A percentile compares a stretch with the other conserved stretches of the same genome.
phyloP scores from a whole-genome alignment of 2,113 vertebrate genomes.

The Hassar affinis region DNA sequence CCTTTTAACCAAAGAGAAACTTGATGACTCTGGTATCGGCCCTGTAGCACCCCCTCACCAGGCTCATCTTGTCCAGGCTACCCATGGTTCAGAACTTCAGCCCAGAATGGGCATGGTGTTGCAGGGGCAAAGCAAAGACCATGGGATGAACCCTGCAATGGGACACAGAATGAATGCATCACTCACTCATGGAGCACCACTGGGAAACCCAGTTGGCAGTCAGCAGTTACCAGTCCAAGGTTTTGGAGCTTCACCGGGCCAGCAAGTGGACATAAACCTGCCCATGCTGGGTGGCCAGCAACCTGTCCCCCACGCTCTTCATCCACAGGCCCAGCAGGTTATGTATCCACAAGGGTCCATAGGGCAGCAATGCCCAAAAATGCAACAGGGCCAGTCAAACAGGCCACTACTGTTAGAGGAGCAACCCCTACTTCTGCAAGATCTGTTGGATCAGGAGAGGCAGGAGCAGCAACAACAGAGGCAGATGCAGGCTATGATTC shows the following conservation, averaged over 20 bases:
- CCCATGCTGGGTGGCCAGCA: slow-evolving; percentile 66
- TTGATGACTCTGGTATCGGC: slow-evolving; percentile 63
- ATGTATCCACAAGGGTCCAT: slow-evolving; percentile 67
- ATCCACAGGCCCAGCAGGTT: slow-evolving; percentile 56
- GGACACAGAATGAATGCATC: slow-evolving; percentile 70
- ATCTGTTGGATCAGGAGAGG: slow-evolving; percentile 94
- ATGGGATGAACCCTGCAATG: slow-evolving; percentile 66
- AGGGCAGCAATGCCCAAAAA: slow-evolving; percentile 65
- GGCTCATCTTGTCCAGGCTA: slow-evolving; percentile 63
- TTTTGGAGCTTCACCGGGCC: slow-evolving; percentile 44
- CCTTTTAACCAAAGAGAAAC: slow-evolving; percentile 74
- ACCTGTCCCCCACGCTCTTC: slow-evolving; percentile 62
- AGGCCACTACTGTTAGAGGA: slow-evolving; percentile 89
- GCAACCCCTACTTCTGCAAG: slow-evolving; percentile 93
- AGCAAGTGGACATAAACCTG: slow-evolving; percentile 58
- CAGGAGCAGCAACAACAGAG: slow-evolving; percentile 97
- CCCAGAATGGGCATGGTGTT: slow-evolving; percentile 65
- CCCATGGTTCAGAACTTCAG: slow-evolving; percentile 63
- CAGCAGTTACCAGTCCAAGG: slow-evolving; percentile 58
- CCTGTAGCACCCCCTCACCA: slow-evolving; percentile 67
- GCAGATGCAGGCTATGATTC: slow-evolving; percentile 96
- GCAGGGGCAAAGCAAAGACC: slow-evolving; percentile 71
- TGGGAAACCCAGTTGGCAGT: slow-evolving; percentile 62
- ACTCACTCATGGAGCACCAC: slow-evolving; percentile 69
- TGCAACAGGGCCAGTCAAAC: slow-evolving; percentile 71